Evolutionary conservation across 2,113 vertebrate genomes (phyloP).

Genomic region (Serinus canaria): DNA sequence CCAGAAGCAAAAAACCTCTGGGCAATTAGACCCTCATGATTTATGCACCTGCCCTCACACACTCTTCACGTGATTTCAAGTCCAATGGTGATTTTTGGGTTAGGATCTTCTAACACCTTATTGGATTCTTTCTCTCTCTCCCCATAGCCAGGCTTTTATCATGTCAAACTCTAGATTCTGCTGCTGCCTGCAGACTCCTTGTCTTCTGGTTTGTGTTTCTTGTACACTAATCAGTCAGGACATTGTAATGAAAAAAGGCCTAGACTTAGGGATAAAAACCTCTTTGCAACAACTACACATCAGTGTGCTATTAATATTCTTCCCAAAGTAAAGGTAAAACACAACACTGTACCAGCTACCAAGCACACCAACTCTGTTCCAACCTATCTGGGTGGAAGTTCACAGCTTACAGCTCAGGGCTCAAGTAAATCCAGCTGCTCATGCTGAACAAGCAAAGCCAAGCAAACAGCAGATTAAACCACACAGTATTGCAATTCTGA

Average conservation of each 20-base stretch:
- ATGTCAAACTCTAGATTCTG: background rate
- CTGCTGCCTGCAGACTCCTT: background rate
- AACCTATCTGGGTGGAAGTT: background rate
- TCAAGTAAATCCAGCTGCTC: background rate
- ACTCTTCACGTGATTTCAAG: background rate
- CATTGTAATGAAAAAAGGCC: background rate
- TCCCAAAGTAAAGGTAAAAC: background rate
- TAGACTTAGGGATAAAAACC: background rate
- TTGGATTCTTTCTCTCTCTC: background rate
- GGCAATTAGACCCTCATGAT: background rate
- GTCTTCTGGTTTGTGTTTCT: background rate
- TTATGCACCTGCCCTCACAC: rapidly evolving
- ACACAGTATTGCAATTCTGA: background rate
- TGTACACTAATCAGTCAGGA: background rate
- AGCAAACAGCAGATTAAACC: background rate
- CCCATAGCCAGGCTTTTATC: background rate
- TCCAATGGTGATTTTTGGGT: background rate
- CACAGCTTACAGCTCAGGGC: background rate
- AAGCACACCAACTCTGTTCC: background rate
- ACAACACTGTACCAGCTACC: background rate
- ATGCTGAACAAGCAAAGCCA: background rate
- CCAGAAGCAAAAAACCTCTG: background rate
- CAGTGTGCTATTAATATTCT: background rate
- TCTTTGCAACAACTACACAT: background rate
- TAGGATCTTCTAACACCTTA: background rate